phyloP scores from a whole-genome alignment of 2,797 vertebrate genomes.

The Oreortyx pictus region DNA sequence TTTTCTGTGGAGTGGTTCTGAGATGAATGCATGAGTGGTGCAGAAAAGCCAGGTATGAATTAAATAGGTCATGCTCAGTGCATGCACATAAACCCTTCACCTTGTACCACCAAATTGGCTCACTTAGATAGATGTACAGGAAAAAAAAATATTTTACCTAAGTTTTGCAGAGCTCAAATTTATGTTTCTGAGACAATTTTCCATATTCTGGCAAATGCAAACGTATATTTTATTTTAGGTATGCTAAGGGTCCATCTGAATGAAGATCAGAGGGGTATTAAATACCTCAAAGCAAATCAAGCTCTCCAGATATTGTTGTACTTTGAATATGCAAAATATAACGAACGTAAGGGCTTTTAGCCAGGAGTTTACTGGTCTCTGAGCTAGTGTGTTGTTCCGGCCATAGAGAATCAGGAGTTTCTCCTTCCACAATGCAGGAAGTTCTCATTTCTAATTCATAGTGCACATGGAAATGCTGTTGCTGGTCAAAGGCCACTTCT shows the following conservation, averaged over 20 bases:
- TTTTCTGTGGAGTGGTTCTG: background rate
- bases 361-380: background rate
- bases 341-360: constrained; percentile 10
- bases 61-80: background rate
- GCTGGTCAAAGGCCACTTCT: background rate
- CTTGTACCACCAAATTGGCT: background rate
- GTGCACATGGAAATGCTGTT: rapidly evolving
- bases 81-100: background rate
- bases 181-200: constrained; percentile 25
- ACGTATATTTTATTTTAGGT: constrained; percentile 52
- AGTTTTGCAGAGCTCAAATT: background rate
- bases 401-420: background rate
- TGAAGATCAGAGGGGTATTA: constrained; percentile 59
- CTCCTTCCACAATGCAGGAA: background rate
- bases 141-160: background rate
- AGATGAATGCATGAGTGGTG: background rate
- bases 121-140: background rate
- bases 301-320: constrained; percentile 25
- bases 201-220: constrained; percentile 28
- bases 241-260: constrained; percentile 31
- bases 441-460: background rate
- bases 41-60: background rate
- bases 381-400: background rate
- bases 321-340: constrained; percentile 45
- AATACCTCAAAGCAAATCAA: constrained; percentile 52